Evolutionary conservation across 2,113 vertebrate genomes (phyloP).

Genomic region (Cranoglanis bouderius): DNA sequence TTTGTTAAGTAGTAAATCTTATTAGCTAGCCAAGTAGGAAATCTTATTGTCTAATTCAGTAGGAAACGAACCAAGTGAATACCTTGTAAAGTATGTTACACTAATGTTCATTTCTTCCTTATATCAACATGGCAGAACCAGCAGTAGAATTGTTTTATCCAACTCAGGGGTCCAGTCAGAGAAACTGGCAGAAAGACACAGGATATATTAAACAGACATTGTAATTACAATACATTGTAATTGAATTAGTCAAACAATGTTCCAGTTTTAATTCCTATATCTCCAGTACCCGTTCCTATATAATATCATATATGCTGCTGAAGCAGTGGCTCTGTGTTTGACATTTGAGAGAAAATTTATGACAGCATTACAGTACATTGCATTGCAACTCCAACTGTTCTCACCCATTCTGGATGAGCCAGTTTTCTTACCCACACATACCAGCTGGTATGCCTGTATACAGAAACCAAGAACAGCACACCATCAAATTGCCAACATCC

Average conservation of each 20-base stretch:
- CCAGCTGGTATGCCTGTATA: conserved; percentile 13
- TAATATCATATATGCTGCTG: background rate
- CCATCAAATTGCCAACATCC: background rate
- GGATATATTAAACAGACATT: background rate
- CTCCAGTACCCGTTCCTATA: background rate
- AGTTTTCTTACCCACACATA: conserved; percentile 30
- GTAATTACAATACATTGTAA: background rate
- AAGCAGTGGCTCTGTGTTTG: background rate
- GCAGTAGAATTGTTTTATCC: background rate
- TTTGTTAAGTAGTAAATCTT: too few species aligned
- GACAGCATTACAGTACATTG: conserved; percentile 9
- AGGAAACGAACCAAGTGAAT: background rate
- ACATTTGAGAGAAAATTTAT: background rate
- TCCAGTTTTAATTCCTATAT: background rate
- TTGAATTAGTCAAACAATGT: background rate
- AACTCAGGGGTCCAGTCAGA: background rate
- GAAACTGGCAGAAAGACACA: background rate
- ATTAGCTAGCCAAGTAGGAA: too few species aligned
- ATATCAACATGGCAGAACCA: background rate
- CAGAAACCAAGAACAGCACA: background rate
- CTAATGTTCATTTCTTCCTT: background rate
- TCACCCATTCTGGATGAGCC: conserved; percentile 20
- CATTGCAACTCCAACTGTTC: conserved; percentile 19
- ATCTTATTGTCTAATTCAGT: background rate
- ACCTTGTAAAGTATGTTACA: background rate